A percentile compares a stretch with the other conserved stretches of the same genome.
Conservation (phyloP, 2,797 vertebrate genomes). For the Anomalospiza imberbis region DNA sequence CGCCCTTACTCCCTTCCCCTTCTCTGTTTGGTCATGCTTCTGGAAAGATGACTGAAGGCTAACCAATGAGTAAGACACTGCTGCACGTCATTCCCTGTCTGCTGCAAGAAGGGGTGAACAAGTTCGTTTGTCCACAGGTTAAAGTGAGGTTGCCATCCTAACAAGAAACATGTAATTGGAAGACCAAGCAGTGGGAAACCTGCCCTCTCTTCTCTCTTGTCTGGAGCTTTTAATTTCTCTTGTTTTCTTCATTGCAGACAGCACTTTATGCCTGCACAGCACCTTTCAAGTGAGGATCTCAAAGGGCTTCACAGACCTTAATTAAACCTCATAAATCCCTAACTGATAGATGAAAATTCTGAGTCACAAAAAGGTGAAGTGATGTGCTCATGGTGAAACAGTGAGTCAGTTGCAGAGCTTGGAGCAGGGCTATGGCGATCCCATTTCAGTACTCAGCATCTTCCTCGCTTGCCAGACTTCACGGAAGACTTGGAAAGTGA, state of each 20-base stretch:
- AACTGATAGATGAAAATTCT: conserved; percentile 62
- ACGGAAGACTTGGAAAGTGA: rapidly evolving
- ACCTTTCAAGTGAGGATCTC: conserved; percentile 42
- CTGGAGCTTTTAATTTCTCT: conserved; percentile 38
- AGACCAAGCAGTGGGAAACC: conserved; percentile 41
- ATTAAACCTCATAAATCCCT: conserved; percentile 63
- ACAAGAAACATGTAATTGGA: conserved; percentile 7
- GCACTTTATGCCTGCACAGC: conserved; percentile 37
- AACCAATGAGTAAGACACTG: conserved; percentile 70
- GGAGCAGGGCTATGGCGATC: neutral
- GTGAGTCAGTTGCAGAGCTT: conserved; percentile 39
- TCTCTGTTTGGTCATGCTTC: conserved; percentile 68
- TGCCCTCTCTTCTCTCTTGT: conserved; percentile 32
- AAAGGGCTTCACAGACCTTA: conserved; percentile 49
- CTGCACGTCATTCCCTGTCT: conserved; percentile 64
- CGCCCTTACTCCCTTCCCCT: conserved; percentile 37
- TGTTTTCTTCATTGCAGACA: neutral
- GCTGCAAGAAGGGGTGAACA: conserved; percentile 66
- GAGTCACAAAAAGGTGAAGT: conserved; percentile 60
- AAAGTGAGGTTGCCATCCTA: conserved; percentile 43
- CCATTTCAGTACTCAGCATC: neutral
- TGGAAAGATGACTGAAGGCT: conserved; percentile 73
- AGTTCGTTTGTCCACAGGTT: conserved; percentile 68
- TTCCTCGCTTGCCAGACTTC: neutral
- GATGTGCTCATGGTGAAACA: conserved; percentile 4